These are phyloP conservation scores for Helostoma temminkii DNA, from an alignment of 2,797 vertebrate genomes.

Conservation along the genomic window DNA sequence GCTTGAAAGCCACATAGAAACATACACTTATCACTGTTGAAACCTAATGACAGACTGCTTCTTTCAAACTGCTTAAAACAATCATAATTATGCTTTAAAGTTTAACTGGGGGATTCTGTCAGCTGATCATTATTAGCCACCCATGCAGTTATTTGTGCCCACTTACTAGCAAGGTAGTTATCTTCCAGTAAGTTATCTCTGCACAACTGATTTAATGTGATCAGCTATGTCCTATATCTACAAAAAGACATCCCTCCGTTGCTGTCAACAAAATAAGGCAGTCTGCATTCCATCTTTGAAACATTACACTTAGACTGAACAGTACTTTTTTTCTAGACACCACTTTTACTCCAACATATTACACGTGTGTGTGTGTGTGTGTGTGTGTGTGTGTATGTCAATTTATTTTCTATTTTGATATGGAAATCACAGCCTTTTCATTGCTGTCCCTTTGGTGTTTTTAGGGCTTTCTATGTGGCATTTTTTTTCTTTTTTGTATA, in stretches of 20 bases:
- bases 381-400: too few species aligned
- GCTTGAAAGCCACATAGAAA: background rate
- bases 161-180: background rate
- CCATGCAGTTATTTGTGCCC: background rate
- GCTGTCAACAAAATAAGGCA: background rate
- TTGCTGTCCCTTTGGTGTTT: background rate
- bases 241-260: background rate
- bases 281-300: too few species aligned
- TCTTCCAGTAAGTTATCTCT: background rate
- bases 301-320: too few species aligned
- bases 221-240: background rate
- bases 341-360: too few species aligned
- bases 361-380: too few species aligned
- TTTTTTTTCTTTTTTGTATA: conserved; percentile 27
- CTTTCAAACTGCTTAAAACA: background rate
- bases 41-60: conserved; percentile 1
- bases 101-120: background rate
- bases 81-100: background rate
- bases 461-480: background rate
- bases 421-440: conserved; percentile 1
- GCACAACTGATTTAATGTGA: background rate
- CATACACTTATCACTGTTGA: too few species aligned
- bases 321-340: background rate
- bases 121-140: background rate
- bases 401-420: too few species aligned